Percentiles rank a stretch among this genome's conserved stretches.
Conservation (phyloP, 2,888 invertebrate genomes). For the Ophioninae sp. region DNA sequence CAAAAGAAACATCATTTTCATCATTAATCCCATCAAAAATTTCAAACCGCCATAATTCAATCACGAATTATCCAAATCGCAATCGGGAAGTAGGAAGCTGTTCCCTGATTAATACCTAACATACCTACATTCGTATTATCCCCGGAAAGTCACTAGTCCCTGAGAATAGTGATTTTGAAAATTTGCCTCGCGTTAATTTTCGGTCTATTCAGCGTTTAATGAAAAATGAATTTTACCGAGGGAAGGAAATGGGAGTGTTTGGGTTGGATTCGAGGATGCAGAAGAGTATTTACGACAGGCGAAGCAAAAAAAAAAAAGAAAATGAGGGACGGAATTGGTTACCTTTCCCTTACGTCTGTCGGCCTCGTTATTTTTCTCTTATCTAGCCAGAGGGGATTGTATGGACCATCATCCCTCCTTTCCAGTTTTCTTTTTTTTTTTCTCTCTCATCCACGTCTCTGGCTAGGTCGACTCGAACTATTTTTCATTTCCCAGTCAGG, state of each 20-base stretch:
- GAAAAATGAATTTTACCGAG: not conserved
- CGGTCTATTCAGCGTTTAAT: not conserved
- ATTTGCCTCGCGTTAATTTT: too few relatives aligned
- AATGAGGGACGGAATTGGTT: slow-evolving; percentile 72
- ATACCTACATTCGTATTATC: too few relatives aligned
- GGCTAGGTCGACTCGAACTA: slow-evolving; percentile 64
- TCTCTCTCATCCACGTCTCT: slow-evolving; percentile 21
- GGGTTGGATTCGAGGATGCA: slow-evolving; percentile 10
- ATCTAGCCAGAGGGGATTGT: slow-evolving; percentile 66
- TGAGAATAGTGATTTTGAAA: too few relatives aligned
- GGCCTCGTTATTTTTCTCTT: slow-evolving; percentile 74
- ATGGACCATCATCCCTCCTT: slow-evolving; percentile 61
- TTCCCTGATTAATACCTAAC: slow-evolving; percentile 7
- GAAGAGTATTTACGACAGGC: slow-evolving; percentile 24
- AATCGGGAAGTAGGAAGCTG: too few relatives aligned
- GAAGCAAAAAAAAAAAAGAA: slow-evolving; percentile 53
- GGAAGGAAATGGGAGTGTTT: slow-evolving; percentile 5
- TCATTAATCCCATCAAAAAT: not conserved
- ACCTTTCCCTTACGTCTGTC: slow-evolving; percentile 68
- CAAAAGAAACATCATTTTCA: slow-evolving; percentile 3
- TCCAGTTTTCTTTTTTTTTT: slow-evolving; percentile 4
- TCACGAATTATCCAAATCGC: too few relatives aligned
- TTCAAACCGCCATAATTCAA: too few relatives aligned
- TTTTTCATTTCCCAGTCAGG: slow-evolving; percentile 70
- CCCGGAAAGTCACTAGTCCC: too few relatives aligned